These are phyloP conservation scores for Volucella bombylans DNA, from an alignment of 2,888 invertebrate genomes.

Conservation along the genomic window DNA sequence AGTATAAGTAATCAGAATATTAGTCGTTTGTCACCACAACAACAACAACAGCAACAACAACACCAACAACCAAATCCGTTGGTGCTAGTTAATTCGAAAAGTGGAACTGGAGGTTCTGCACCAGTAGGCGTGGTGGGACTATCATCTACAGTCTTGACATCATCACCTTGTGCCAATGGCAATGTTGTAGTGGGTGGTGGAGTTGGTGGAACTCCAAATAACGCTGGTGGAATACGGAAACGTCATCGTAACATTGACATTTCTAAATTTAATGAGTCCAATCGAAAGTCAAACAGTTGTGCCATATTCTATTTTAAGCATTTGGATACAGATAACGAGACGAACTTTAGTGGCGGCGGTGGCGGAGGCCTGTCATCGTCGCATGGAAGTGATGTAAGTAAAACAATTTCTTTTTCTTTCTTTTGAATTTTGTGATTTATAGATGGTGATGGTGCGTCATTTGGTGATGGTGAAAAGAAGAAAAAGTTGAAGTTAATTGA, in stretches of 20 bases:
- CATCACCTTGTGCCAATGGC: slow-evolving; percentile 68
- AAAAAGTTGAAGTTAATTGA: slow-evolving; percentile 39
- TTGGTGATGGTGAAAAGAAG: slow-evolving; percentile 25
- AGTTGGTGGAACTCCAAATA: slow-evolving; percentile 45
- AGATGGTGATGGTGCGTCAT: slow-evolving; percentile 47
- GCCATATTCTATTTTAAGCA: slow-evolving; percentile 94
- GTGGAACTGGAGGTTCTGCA: slow-evolving; percentile 30
- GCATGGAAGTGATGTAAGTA: slow-evolving; percentile 80
- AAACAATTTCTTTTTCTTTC: slow-evolving; percentile 31
- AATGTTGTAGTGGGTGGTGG: slow-evolving; percentile 57
- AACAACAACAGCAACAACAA: slow-evolving; percentile 70
- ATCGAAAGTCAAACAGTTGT: slow-evolving; percentile 90
- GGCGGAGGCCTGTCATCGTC: slow-evolving; percentile 78
- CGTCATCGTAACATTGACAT: slow-evolving; percentile 83
- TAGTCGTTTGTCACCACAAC: slow-evolving; percentile 72
- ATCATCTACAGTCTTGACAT: slow-evolving; percentile 62
- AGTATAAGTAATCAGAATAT: slow-evolving; percentile 72
- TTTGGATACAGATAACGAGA: slow-evolving; percentile 92
- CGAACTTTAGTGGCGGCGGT: slow-evolving; percentile 82
- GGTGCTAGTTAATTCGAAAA: slow-evolving; percentile 66
- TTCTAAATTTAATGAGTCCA: slow-evolving; percentile 87
- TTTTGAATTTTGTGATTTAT: slow-evolving; percentile 30
- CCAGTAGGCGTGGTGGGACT: slow-evolving; percentile 24
- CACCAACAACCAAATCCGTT: slow-evolving; percentile 58
- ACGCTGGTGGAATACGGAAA: slow-evolving; percentile 78